These are phyloP conservation scores for Piprites chloris DNA, from an alignment of 2,113 vertebrate genomes.

Conservation along the genomic window DNA sequence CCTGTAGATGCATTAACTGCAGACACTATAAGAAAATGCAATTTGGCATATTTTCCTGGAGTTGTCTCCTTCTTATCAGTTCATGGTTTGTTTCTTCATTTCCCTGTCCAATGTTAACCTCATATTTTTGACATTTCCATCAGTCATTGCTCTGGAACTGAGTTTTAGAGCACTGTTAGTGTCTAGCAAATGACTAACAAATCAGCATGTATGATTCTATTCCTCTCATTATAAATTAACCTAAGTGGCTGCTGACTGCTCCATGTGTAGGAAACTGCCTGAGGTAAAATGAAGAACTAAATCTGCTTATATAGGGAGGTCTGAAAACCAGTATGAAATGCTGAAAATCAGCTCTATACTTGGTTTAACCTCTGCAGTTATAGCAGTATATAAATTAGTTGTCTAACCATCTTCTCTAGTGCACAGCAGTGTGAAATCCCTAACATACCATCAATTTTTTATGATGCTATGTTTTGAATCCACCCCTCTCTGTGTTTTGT, in stretches of 20 bases:
- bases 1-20: not conserved
- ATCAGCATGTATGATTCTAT: not conserved
- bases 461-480: not conserved
- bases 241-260: conserved; percentile 3
- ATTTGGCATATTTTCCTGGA: not conserved
- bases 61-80: not conserved
- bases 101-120: not conserved
- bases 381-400: not conserved
- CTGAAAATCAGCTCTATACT: not conserved
- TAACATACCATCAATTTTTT: not conserved
- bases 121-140: conserved; percentile 21
- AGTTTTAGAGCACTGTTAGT: not conserved
- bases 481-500: not conserved
- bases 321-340: not conserved
- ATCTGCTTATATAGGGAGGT: not conserved
- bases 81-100: not conserved
- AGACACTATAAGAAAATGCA: not conserved
- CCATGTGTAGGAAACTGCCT: not conserved
- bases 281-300: conserved; percentile 8
- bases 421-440: not conserved
- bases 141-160: not conserved
- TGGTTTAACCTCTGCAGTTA: not conserved
- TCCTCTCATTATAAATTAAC: conserved; percentile 36
- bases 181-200: not conserved
- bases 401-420: not conserved